These are phyloP conservation scores for Fregetta grallaria DNA, from an alignment of 2,113 vertebrate genomes.

Conservation along the genomic window DNA sequence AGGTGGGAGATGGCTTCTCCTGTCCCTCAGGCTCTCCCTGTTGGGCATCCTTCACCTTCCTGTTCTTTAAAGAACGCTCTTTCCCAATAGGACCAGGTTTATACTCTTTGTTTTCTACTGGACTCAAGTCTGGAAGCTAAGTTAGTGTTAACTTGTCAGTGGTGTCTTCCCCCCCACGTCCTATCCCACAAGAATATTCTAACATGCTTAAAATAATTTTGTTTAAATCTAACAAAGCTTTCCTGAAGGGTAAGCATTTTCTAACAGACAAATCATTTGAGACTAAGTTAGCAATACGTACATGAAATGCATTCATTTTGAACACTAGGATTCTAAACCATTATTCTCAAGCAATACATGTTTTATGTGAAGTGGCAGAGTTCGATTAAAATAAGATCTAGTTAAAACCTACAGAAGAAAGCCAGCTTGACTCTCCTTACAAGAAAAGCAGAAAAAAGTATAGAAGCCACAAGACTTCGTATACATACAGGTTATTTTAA, in stretches of 20 bases:
- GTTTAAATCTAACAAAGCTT: background rate
- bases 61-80: constrained; percentile 95
- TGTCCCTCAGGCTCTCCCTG: constrained; percentile 86
- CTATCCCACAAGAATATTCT: background rate
- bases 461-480: background rate
- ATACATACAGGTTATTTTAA: background rate
- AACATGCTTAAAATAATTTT: background rate
- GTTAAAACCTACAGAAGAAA: background rate
- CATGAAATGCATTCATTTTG: background rate
- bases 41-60: constrained; percentile 93
- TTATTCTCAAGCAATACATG: background rate
- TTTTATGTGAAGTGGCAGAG: background rate
- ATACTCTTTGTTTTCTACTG: constrained; percentile 93
- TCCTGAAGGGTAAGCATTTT: background rate
- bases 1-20: constrained; percentile 79
- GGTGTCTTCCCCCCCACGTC: background rate
- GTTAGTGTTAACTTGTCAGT: constrained; percentile 57
- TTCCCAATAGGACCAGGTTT: constrained; percentile 98
- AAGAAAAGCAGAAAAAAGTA: background rate
- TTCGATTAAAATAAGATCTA: background rate
- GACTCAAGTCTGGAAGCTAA: constrained; percentile 93
- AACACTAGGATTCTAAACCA: background rate
- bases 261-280: background rate
- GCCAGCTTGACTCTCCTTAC: background rate
- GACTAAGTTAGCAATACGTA: background rate